Base-by-base conservation (phyloP, 2,113 vertebrate species). In the Microtus oregoni region DNA sequence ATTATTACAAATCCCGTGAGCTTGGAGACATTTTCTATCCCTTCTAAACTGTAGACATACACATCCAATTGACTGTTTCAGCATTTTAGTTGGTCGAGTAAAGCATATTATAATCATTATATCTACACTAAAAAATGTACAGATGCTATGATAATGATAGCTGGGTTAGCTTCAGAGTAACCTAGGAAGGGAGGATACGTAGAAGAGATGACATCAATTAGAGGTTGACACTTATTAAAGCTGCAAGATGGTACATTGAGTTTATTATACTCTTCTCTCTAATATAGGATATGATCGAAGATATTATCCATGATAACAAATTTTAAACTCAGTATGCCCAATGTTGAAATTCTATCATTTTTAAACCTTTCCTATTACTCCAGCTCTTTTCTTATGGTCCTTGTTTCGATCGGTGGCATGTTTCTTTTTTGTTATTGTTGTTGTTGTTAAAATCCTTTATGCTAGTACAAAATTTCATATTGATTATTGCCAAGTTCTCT, bases 81-180 rank as follows among this genome's bases (percentile, higher is more conserved):
- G 28, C 32, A 72, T 88, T 90, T 92, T 68, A 20, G 12, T 52
- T 58, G 73, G 24, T 68, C 52, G 58, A 86, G 30, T n/a, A 89
- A 90, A 89, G 19, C 9, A 26, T 94, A 58, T 91, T 83, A 75
- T 88, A 68, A 41, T 50, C 30, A 55, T 55, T 81, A 50, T 10
- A 5, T 76, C 47, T 63, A 76, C 10, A 3, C 17, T 79, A 73
- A 72, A 93, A 86, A 70, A 70, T 50, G 89, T 81, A 67, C 41
- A 94, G 50, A 73, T 30, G 30, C 73, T 38, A 70, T 58, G 50
- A 50, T 58, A 79, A 15, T 38, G 65, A 81, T 13, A 12, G 4
- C 30, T 86, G 70, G 75, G 30, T 35, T 73, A 10, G 52, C 15
- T 91, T 96, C 81, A 91, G 94, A 81, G 47, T 67, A 86, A 83